phyloP scores from a whole-genome alignment of 2,888 invertebrate species.

The Adineta ricciae region DNA sequence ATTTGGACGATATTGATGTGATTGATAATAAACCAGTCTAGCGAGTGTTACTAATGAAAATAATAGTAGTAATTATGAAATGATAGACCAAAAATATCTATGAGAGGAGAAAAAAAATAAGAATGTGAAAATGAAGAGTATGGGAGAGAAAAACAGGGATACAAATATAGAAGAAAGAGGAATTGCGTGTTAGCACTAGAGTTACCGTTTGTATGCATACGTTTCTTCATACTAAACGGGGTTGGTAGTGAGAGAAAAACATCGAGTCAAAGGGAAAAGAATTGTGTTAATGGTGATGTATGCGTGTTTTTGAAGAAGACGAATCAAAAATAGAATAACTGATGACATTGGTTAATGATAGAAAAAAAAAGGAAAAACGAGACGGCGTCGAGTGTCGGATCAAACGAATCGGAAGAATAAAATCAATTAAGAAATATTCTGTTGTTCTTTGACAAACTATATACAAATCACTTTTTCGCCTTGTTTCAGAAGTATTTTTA shows the following conservation, averaged over 20 bases:
- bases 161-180: background rate
- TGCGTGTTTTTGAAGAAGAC: background rate
- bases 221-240: background rate
- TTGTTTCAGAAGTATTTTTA: background rate
- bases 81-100: background rate
- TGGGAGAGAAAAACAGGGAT: background rate
- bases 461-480: background rate
- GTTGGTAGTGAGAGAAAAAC: background rate
- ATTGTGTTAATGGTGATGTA: background rate
- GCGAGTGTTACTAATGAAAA: background rate
- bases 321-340: background rate
- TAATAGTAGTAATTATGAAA: background rate
- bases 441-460: background rate
- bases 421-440: background rate
- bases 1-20: background rate
- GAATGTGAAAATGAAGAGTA: background rate
- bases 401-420: background rate
- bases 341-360: background rate
- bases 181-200: background rate
- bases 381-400: background rate
- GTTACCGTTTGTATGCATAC: background rate
- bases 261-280: background rate
- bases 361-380: background rate
- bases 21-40: background rate
- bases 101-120: background rate